Base-by-base conservation (phyloP, 2,797 vertebrate species). In the Australoheros facetus region DNA sequence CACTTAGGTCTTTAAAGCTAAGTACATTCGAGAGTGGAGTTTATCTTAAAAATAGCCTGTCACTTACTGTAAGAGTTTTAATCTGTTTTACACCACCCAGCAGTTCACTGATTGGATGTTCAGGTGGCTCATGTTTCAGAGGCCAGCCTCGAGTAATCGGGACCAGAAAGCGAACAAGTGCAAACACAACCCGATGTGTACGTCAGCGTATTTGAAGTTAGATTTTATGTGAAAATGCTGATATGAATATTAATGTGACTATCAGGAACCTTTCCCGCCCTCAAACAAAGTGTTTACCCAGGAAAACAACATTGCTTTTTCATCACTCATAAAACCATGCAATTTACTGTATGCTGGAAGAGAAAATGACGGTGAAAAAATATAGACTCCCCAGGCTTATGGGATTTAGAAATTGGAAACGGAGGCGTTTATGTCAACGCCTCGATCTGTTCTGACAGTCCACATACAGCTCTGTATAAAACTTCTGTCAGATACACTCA, bases 1-100 rank as follows among this genome's bases (percentile, higher is more conserved):
- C 17, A n/a, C 42, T 69, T 57, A 53, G 16, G 54, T 75, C 19
- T 69, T 60, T 30, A 26, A 51, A 51, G 45, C 58, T 51, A 37
- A 45, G 64, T 60, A 73, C 7, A 19, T 62, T 73, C 8, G 1
- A 64, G 48, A 75, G 42, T 12, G 34, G 7, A 3, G 26, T 69
- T 88, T 79, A 78, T 56, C 77, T 62, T 71, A 73, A 34, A 89
- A 77, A 78, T 57, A 58, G 60, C 79, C 82, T 76, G 83, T 80
- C 87, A 78, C 71, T 55, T 72, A 79, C 48, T 79, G 78, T 87
- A 45, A 79, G 79, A 57, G n/a, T 60, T 91, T 89, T 84, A 83
- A 91, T 92, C 87, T 79, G 82, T 90, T 89, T 69, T 58, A 62
- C 75, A 78, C 56, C 73, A 60, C 34, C 75, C 19, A 70, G 2